phyloP scores from a whole-genome alignment of 2,888 invertebrate species.

The Philopedon plagiatum region DNA sequence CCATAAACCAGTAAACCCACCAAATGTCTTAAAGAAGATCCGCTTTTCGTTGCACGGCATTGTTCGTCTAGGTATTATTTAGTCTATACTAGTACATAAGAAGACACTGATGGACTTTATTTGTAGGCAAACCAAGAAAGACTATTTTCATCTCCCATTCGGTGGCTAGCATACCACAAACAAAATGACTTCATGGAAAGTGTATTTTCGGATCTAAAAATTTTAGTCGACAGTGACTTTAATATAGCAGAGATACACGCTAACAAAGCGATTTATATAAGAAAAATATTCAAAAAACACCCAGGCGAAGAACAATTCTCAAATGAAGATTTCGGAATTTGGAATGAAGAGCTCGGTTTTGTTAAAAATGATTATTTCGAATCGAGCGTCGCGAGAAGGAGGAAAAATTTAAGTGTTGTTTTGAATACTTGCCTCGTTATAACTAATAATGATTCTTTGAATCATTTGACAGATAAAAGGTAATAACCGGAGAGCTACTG shows the following conservation, averaged over 20 bases:
- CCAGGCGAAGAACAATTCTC: conserved; percentile 47
- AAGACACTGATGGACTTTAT: not conserved
- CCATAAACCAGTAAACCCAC: no score
- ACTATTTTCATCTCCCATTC: conserved; percentile 71
- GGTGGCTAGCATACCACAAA: conserved; percentile 68
- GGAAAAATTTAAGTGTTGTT: conserved; percentile 68
- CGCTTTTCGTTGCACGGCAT: no score
- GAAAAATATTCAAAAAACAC: conserved; percentile 58
- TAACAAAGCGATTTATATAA: conserved; percentile 59
- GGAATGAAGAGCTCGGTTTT: conserved; percentile 53
- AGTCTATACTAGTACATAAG: no score
- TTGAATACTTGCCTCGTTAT: conserved; percentile 74
- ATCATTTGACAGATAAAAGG: conserved; percentile 75
- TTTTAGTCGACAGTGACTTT: conserved; percentile 72
- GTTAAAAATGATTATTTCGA: conserved; percentile 47
- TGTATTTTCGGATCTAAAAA: conserved; percentile 54
- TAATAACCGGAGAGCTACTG: conserved; percentile 59
- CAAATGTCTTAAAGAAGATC: no score
- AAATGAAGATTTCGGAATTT: conserved; percentile 58
- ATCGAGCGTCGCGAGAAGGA: conserved; percentile 63
- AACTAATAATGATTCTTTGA: conserved; percentile 73
- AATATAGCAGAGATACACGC: conserved; percentile 65
- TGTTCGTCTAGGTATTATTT: no score
- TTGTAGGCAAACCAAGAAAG: conserved; percentile 68
- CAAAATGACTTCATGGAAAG: conserved; percentile 21